A percentile compares a stretch with the other conserved stretches of the same genome.
These are phyloP conservation scores for Lepidurus arcticus DNA, from an alignment of 1,140 invertebrate genomes.

Conservation along the genomic window DNA sequence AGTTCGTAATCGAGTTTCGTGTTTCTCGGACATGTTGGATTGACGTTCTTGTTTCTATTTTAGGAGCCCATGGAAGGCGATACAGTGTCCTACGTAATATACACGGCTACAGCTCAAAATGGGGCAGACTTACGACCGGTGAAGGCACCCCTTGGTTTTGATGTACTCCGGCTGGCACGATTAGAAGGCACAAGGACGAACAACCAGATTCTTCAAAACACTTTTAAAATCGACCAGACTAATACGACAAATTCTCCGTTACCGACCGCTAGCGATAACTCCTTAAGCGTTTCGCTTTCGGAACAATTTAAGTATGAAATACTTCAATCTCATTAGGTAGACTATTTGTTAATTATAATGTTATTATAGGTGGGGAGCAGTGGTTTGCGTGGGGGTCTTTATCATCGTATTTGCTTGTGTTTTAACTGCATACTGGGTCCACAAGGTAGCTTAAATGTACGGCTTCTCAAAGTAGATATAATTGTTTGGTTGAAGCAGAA, in stretches of 20 bases:
- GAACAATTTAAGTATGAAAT: background rate
- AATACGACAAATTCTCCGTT: background rate
- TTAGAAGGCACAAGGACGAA: background rate
- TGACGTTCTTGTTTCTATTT: background rate
- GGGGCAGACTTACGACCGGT: background rate
- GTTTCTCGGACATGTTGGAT: background rate
- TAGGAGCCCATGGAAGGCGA: conserved; percentile 7
- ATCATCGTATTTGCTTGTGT: background rate
- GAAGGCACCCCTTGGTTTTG: background rate
- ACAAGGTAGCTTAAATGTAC: background rate
- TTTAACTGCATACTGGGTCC: background rate
- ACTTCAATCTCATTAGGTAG: background rate
- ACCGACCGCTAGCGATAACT: background rate
- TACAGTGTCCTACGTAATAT: background rate
- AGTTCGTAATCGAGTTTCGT: background rate
- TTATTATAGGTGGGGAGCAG: conserved; percentile 1
- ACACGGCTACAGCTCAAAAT: background rate
- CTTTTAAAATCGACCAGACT: background rate
- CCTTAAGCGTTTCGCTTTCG: background rate
- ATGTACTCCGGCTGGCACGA: background rate
- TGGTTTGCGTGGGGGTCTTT: background rate
- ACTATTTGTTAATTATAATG: background rate
- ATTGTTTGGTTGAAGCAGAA: background rate
- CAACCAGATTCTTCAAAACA: background rate
- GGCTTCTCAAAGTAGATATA: background rate